Base-by-base conservation (phyloP, 1,140 invertebrate genomes). In the Ptiloglossa arizonensis region DNA sequence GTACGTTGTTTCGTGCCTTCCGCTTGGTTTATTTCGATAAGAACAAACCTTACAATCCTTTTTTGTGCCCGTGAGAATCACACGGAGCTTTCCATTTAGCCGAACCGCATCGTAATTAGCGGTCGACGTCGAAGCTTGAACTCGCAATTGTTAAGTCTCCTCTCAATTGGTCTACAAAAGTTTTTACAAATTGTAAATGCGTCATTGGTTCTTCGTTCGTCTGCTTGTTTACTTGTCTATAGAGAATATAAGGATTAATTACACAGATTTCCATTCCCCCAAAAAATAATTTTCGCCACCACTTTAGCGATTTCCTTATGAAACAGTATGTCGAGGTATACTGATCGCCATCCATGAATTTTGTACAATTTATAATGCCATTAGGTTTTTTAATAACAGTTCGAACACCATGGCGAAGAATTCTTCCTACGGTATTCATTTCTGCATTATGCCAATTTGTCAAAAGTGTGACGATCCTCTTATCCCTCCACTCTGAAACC, bases 161-260 rank as follows among this genome's bases (percentile, higher is more conserved):
- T 60, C 54, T 71, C 56, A 71, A 60, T 59, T 71, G 69, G 1
- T 59, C 41, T 46, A 60, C 38, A n/a, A 71, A 71, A 60, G 54
- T 71, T 71, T 71, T 71, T n/a, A 59, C 5, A 46, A 48, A 71
- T 60, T 57, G 69, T 22, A 71, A 38, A 11, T 60, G 69, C 35
- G 38, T 71, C 46, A 59, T 56, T 38, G 54, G 69, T 35, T n/a
- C 32, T 59, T 71, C 69, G 41, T 59, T 71, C 60, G 56, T 59
- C 41, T 71, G 69, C 56, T 46, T 71, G 19, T 71, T 71, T 27
- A 60, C 46, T 50, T 29, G n/a, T 24, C 66, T 66, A 57, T 66
- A 57, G 13, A 66, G 50, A 66, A 74, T 74, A 66, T 74, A 74
- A n/a, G 50, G 57, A 57, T 74, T 74, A n/a, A 74, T 74, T 1